Base-by-base conservation (phyloP, 2,888 invertebrate species). In the Harpagoxenus sublaevis region DNA sequence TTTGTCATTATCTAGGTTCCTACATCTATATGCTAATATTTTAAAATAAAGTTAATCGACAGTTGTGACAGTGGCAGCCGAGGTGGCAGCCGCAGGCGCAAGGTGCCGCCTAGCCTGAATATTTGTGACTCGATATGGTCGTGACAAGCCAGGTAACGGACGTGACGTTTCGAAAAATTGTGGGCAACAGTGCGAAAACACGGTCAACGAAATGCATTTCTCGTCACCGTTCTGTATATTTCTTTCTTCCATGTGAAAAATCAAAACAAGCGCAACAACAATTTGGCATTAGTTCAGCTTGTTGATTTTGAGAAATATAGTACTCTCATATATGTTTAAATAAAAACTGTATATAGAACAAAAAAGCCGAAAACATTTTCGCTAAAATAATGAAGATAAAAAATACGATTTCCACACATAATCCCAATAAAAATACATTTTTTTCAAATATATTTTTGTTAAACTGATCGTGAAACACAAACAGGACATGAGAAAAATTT, bases 91-190 rank as follows among this genome's bases (percentile, higher is more conserved):
- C 79, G 68, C 74, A 79, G 79, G 75, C 70, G 65, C 86, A 82
- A 89, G 83, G 53, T 86, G 85, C 23, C 87, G 89, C 89, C 84
- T 87, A 83, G 84, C 77, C 66, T 83, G 87, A 81, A 89, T 88
- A 86, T 88, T 89, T 87, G 88, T 70, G 85, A 68, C 86, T 86
- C 86, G 84, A 86, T 87, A 85, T 85, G 85, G 84, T 86, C 84
- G 78, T 87, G 86, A 87, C 88, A 87, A 86, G 86, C 66, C 87
- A 87, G 86, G 88, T 89, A 89, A 89, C 90, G 89, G 86, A 88
- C 86, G 87, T 90, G 90, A 89, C 89, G 84, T 90, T 90, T 90
- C 89, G 90, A 90, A 90, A 90, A 90, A 90, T 90, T 90, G 89
- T 85, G 89, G 85, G 86, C 90, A 88, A 87, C 90, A 89, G 88